phyloP scores from a whole-genome alignment of 2,888 invertebrate genomes.

The Andricus curvator region DNA sequence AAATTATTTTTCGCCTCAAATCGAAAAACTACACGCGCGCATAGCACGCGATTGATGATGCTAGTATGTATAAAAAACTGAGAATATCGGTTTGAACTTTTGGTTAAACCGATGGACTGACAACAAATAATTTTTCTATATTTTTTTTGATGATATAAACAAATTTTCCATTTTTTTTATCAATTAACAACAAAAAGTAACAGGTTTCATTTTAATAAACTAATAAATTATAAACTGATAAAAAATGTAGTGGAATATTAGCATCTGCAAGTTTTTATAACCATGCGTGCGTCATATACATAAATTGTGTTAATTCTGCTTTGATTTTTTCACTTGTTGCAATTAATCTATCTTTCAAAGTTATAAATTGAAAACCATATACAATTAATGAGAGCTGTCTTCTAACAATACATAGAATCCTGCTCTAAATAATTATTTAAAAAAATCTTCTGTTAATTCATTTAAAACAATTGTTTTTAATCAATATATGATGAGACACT shows the following conservation, averaged over 20 bases:
- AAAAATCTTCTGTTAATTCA: background rate
- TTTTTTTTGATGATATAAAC: too few species aligned
- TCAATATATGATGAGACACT: too few species aligned
- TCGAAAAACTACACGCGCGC: too few species aligned
- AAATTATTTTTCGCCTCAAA: too few species aligned
- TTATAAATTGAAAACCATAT: background rate
- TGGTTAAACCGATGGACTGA: too few species aligned
- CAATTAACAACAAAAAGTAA: too few species aligned
- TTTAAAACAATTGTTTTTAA: background rate
- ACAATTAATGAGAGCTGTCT: background rate
- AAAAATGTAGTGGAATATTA: conserved; percentile 1
- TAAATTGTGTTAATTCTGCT: background rate
- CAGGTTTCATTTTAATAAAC: too few species aligned
- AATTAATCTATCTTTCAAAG: background rate
- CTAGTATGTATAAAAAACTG: too few species aligned
- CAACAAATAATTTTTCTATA: too few species aligned
- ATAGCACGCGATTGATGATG: too few species aligned
- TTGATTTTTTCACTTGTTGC: background rate
- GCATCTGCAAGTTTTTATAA: background rate
- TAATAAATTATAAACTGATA: background rate
- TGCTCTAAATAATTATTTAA: background rate
- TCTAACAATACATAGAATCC: background rate
- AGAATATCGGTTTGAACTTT: too few species aligned
- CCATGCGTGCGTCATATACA: background rate
- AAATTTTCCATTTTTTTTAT: too few species aligned